These are phyloP conservation scores for Buphagus erythrorhynchus DNA, from an alignment of 2,797 vertebrate genomes.

Conservation along the genomic window DNA sequence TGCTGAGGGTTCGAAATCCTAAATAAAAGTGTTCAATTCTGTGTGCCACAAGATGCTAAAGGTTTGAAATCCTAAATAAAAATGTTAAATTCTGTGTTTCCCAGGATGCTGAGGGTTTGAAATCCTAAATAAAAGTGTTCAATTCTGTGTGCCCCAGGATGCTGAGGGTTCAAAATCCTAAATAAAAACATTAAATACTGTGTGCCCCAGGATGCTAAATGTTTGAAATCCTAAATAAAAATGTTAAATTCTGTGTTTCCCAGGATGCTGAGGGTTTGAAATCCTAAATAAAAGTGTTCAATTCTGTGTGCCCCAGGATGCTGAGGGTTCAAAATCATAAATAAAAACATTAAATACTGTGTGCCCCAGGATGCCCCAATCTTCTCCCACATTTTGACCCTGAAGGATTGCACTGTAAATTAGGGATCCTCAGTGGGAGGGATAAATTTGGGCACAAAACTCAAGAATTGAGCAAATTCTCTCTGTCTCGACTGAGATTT, in stretches of 20 bases:
- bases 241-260: neutral
- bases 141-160: no score
- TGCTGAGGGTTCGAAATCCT: neutral
- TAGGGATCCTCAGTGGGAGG: neutral
- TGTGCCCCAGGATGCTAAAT: accelerated
- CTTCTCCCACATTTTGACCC: accelerated
- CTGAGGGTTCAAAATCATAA: neutral
- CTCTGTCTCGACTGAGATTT: neutral
- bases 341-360: neutral
- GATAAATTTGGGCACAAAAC: neutral
- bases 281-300: accelerated
- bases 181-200: neutral
- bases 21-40: no score
- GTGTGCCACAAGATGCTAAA: accelerated
- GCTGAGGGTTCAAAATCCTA: accelerated
- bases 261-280: neutral
- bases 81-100: neutral
- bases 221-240: neutral
- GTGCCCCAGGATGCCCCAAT: no score
- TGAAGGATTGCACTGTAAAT: neutral
- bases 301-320: accelerated
- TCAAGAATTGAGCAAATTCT: neutral
- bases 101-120: neutral
- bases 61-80: neutral
- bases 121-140: neutral